A percentile compares a stretch with the other conserved stretches of the same genome.
These are phyloP conservation scores for Noctua janthe DNA, from an alignment of 2,888 invertebrate species.

Conservation along the genomic window DNA sequence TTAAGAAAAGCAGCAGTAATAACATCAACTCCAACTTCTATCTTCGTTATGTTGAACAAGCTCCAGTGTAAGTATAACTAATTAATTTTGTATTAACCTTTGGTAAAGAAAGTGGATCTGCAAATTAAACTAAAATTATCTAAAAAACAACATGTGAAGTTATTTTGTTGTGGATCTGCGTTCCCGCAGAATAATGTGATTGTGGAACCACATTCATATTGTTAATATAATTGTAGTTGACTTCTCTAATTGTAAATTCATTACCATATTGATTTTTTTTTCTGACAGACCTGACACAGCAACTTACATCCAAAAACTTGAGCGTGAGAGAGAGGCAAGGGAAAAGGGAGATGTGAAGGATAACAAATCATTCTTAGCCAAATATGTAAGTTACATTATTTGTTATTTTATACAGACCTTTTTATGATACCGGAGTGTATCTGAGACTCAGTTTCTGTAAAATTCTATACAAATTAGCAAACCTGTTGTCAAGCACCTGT, in stretches of 20 bases:
- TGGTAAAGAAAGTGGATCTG: neutral
- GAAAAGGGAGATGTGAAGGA: conserved; percentile 97
- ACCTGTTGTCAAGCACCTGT: neutral
- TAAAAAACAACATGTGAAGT: neutral
- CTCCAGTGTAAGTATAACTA: conserved; percentile 91
- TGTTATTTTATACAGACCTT: neutral
- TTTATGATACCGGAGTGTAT: neutral
- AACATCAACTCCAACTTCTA: conserved; percentile 94
- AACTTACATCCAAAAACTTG: conserved; percentile 97
- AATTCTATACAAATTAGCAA: neutral
- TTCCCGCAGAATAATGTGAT: neutral
- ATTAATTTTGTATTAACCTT: neutral
- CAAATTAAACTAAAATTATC: neutral
- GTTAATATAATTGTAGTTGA: neutral
- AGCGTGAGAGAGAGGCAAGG: conserved; percentile 96
- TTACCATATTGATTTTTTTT: neutral
- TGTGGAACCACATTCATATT: neutral
- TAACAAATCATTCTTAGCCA: conserved; percentile 98
- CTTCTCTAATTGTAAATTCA: neutral
- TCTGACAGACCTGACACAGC: conserved; percentile 96
- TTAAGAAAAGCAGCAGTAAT: conserved; percentile 67
- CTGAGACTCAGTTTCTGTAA: neutral
- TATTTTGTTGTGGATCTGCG: neutral
- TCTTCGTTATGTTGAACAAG: conserved; percentile 95
- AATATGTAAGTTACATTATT: conserved; percentile 95